Base-by-base conservation (phyloP, 1,140 invertebrate species). In the Metopolophium dirhodum region DNA sequence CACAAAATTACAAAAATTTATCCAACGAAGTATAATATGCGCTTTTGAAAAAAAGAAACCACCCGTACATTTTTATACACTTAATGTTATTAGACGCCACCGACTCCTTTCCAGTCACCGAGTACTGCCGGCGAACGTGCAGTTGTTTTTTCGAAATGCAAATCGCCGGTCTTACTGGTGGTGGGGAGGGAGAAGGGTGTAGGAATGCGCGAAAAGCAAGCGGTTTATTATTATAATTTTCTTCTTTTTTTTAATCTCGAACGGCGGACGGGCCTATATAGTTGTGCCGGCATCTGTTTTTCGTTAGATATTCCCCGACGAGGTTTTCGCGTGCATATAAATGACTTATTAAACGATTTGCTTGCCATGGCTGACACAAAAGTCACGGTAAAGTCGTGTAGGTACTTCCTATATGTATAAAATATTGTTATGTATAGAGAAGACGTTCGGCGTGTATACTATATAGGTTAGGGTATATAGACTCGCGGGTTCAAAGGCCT, bases 291-390 rank as follows among this genome's bases (percentile, higher is more conserved):
- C 91, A 92, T 92, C 91, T 92, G 91, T 51, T 92, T 92, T 92
- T 83, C 45, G 77, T 85, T 92, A 51, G 47, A 51, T 92, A 92
- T 92, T 82, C 91, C 77, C 91, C 77, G 77, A 85, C 77, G 91
- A 77, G 14, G 61, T 77, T 77, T 82, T 92, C 51, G 51, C 22
- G 47, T 51, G 91, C 91, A 92, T 92, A 92, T 83, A 92, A 92
- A 92, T 92, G 35, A 92, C 91, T 92, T 92, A 92, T 92, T 92
- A 83, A 92, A 83, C 91, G 77, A 92, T 92, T 92, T 82, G 68
- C 68, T 45, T 22, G 68, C 90, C n/a, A n/a, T 18, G 61, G 61
- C n/a, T 77, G 61, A 77, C 61, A n/a, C 61, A 77, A 68, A 68
- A 77, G 30, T n/a, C 61, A 77, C n/a, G n/a, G 61, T 18, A n/a